Base-by-base conservation (phyloP, 2,888 invertebrate species). In the Salticus scenicus region DNA sequence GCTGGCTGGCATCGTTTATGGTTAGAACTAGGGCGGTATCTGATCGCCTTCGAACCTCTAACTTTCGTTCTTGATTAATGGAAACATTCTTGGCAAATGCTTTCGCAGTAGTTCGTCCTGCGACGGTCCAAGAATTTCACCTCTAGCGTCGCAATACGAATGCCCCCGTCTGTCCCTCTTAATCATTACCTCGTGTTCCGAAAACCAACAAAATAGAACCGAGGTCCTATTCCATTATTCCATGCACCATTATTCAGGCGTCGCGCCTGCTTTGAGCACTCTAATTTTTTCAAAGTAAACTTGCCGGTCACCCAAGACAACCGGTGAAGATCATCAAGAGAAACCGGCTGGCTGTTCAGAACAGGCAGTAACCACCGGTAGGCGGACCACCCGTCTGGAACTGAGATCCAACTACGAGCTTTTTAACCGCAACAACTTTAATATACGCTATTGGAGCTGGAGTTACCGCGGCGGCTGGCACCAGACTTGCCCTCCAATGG, bases 391-490 rank as follows among this genome's bases (percentile, higher is more conserved):
- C 73, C 88, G 90, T 89, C 88, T 91, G 91, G 91, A 88, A 88
- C 90, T 93, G 83, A 90, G 89, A 92, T 93, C 92, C 93, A 93
- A 93, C 93, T 93, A 93, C 93, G 93, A 93, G 93, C 92, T 93
- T 93, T 93, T 93, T 93, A 93, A 93, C 93, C 93, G 93, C 94
- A 94, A 93, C 94, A 94, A 94, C 93, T 93, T 94, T 93, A 93
- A 93, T 94, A 94, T 94, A 93, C 93, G 92, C 93, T 93, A 92
- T 93, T 92, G 92, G 93, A 94, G 93, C 93, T 94, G 93, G 94
- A 94, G 93, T 94, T 94, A 94, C 94, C 93, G 93, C 93, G 93
- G 93, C 93, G 94, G 94, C 93, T 94, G 93, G 93, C 94, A 94
- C 93, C 93, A 93, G 93, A 93, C 93, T 93, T 94, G 93, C 93